Conservation (phyloP, 2,888 invertebrate species). For the Mythimna ferrago region DNA sequence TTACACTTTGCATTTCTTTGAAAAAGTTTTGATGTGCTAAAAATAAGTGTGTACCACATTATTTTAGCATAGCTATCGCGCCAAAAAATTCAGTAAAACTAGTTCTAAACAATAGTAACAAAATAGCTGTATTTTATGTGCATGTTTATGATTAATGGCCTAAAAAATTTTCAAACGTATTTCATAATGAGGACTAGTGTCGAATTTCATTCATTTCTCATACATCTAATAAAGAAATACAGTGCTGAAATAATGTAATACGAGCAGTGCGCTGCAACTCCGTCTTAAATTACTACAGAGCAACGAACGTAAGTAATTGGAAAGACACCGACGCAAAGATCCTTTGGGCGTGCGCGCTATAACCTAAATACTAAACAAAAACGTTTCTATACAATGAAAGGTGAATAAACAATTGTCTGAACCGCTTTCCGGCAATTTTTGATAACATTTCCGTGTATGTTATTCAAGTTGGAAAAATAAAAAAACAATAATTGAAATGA, state of each 20-base stretch:
- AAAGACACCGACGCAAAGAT: conserved; percentile 41
- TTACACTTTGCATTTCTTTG: not conserved
- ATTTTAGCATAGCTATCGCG: conserved; percentile 8
- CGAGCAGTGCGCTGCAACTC: conserved; percentile 27
- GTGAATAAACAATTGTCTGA: not conserved
- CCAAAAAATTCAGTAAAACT: conserved; percentile 43
- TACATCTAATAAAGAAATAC: conserved; percentile 10
- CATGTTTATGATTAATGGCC: conserved; percentile 43
- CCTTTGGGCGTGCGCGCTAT: conserved; percentile 44
- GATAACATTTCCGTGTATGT: not conserved
- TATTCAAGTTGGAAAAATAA: conserved; percentile 56
- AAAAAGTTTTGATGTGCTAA: conserved; percentile 2
- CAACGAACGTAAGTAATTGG: conserved; percentile 31
- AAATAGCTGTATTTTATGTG: conserved; percentile 12
- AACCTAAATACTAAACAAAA: conserved; percentile 51
- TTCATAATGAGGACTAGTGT: conserved; percentile 46
- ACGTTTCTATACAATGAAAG: not conserved
- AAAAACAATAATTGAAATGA: conserved; percentile 76
- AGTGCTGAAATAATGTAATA: conserved; percentile 42
- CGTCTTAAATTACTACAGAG: conserved; percentile 33
- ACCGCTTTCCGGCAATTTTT: conserved; percentile 20
- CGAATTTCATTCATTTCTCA: conserved; percentile 41
- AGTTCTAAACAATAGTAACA: conserved; percentile 39
- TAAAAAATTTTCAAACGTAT: conserved; percentile 39
- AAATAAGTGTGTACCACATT: conserved; percentile 23